Percentiles rank a stretch among this genome's conserved stretches.
Conservation (phyloP, 2,113 vertebrate species). For the Sebastes schlegelii region DNA sequence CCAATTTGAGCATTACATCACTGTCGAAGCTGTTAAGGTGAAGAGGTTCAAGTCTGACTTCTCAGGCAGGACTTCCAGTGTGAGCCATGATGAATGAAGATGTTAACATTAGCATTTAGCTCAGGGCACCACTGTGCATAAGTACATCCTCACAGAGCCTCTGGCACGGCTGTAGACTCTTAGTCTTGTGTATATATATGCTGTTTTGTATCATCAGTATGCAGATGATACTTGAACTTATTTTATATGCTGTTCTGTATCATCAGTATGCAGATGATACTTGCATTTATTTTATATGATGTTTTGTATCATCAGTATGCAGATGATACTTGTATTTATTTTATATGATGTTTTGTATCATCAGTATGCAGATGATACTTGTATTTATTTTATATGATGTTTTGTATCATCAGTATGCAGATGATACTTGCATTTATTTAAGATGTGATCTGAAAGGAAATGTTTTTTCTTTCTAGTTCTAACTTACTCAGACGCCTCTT, state of each 20-base stretch:
- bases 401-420: not conserved
- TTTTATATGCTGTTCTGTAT: not conserved
- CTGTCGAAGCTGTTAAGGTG: too few species aligned
- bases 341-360: not conserved
- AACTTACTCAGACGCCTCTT: not conserved
- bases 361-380: constrained; percentile 2
- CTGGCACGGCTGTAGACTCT: not conserved
- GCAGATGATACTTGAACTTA: not conserved
- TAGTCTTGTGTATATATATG: too few species aligned
- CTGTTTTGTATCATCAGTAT: not conserved
- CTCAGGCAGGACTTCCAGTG: too few species aligned
- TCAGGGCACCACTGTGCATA: too few species aligned
- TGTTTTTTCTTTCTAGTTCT: not conserved
- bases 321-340: not conserved
- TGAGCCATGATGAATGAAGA: too few species aligned
- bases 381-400: not conserved
- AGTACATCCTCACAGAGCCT: not conserved
- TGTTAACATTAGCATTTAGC: not conserved
- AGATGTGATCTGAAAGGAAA: not conserved
- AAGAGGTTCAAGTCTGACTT: too few species aligned
- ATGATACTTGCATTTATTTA: not conserved
- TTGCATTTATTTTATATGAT: not conserved
- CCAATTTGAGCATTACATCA: too few species aligned
- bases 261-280: constrained; percentile 5
- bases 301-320: not conserved